Conservation (phyloP, 1,140 invertebrate species). For the Elymnias hypermnestra region DNA sequence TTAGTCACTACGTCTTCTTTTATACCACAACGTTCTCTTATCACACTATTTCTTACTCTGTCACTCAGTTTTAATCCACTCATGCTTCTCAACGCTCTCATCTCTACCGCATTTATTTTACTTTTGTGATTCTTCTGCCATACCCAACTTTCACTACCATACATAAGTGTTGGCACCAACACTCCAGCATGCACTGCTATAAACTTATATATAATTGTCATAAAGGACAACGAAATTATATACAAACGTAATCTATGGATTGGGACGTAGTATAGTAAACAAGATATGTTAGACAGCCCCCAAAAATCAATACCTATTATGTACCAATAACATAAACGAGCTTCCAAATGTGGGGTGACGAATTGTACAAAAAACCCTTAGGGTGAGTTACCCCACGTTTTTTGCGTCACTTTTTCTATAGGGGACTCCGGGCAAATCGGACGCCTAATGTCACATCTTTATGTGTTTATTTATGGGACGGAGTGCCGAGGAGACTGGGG, state of each 20-base stretch:
- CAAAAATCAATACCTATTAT: conserved; percentile 42
- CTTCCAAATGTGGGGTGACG: conserved; percentile 34
- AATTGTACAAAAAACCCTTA: conserved; percentile 29
- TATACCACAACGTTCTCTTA: too few relatives aligned
- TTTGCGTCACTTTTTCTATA: conserved; percentile 34
- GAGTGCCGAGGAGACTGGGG: conserved; percentile 8
- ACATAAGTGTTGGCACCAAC: too few relatives aligned
- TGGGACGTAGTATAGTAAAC: conserved; percentile 11
- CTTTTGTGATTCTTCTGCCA: too few relatives aligned
- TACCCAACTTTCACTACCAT: too few relatives aligned
- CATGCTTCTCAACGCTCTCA: too few relatives aligned
- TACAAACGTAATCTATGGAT: neutral
- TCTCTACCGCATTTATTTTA: too few relatives aligned
- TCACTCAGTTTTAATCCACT: too few relatives aligned
- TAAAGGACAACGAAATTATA: too few relatives aligned
- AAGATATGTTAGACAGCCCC: conserved; percentile 9
- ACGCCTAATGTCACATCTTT: conserved; percentile 26
- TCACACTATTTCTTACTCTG: too few relatives aligned
- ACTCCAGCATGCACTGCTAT: too few relatives aligned
- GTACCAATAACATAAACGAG: conserved; percentile 39
- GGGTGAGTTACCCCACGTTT: conserved; percentile 33
- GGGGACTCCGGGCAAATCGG: conserved; percentile 26
- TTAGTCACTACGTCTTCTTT: too few relatives aligned
- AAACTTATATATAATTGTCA: too few relatives aligned
- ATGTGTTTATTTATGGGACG: conserved; percentile 36